phyloP scores from a whole-genome alignment of 2,888 invertebrate genomes.

The Athripsodes cinereus region DNA sequence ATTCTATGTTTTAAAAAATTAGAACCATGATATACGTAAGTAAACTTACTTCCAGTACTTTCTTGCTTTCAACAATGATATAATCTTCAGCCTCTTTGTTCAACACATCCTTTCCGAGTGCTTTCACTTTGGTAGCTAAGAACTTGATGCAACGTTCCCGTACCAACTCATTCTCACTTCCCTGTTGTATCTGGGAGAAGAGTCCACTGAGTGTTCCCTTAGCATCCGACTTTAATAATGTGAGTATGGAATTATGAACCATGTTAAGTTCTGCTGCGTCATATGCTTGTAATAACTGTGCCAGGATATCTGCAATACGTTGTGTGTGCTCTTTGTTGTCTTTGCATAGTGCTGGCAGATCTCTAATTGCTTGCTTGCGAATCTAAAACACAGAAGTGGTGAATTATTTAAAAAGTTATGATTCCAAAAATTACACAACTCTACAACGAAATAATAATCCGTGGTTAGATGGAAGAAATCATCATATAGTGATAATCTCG shows the following conservation, averaged over 20 bases:
- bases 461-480: too few relatives aligned
- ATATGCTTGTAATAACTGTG: conserved; percentile 83
- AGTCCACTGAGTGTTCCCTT: conserved; percentile 54
- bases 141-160: conserved; percentile 86
- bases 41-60: conserved; percentile 63
- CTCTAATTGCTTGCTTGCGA: conserved; percentile 89
- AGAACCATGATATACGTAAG: too few relatives aligned
- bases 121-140: conserved; percentile 74
- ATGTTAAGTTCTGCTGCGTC: conserved; percentile 78
- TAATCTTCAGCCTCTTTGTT: conserved; percentile 82
- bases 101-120: conserved; percentile 69
- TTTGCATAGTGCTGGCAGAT: conserved; percentile 81
- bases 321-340: conserved; percentile 76
- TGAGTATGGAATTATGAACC: conserved; percentile 75
- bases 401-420: too few relatives aligned
- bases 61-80: conserved; percentile 77
- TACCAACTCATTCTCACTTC: conserved; percentile 56
- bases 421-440: neutral
- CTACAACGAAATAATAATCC: neutral
- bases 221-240: conserved; percentile 69
- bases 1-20: too few relatives aligned
- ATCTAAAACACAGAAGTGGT: conserved; percentile 58
- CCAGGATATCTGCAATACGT: conserved; percentile 85
- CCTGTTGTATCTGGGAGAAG: conserved; percentile 52
- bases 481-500: too few relatives aligned